phyloP scores from a whole-genome alignment of 2,797 vertebrate species.

The Smutsia gigantea region DNA sequence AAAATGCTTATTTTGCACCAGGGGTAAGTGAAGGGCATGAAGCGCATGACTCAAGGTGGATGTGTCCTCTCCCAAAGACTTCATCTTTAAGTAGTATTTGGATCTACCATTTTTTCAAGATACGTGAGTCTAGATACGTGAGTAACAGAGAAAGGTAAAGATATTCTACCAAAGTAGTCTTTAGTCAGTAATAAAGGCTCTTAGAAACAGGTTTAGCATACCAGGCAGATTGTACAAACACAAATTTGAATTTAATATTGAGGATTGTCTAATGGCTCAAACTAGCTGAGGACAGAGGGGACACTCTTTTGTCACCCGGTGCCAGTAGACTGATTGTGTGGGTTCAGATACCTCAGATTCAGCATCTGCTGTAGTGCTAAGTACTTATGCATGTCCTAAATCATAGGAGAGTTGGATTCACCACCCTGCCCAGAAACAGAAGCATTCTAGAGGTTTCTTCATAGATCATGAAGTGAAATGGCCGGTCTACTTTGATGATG shows the following conservation, averaged over 20 bases:
- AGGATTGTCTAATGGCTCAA: not conserved
- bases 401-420: conserved; percentile 85
- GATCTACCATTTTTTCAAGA: not conserved
- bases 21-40: not conserved
- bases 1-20: not conserved
- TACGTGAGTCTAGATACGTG: not conserved
- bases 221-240: not conserved
- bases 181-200: not conserved
- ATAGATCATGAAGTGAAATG: conserved; percentile 95
- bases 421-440: conserved; percentile 94
- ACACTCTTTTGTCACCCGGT: not conserved
- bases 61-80: not conserved
- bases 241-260: not conserved
- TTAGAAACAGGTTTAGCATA: not conserved
- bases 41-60: not conserved
- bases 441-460: conserved; percentile 91
- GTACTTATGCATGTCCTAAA: fast-evolving
- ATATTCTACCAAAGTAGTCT: not conserved
- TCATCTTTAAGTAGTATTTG: not conserved
- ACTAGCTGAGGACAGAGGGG: not conserved
- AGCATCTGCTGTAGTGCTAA: not conserved
- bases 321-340: not conserved
- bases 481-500: conserved; percentile 88
- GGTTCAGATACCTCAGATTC: not conserved
- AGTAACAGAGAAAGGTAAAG: not conserved